A percentile compares a stretch with the other conserved stretches of the same genome.
Evolutionary conservation across 2,888 invertebrate genomes (phyloP).

Genomic region (Drepanosiphum platanoidis): DNA sequence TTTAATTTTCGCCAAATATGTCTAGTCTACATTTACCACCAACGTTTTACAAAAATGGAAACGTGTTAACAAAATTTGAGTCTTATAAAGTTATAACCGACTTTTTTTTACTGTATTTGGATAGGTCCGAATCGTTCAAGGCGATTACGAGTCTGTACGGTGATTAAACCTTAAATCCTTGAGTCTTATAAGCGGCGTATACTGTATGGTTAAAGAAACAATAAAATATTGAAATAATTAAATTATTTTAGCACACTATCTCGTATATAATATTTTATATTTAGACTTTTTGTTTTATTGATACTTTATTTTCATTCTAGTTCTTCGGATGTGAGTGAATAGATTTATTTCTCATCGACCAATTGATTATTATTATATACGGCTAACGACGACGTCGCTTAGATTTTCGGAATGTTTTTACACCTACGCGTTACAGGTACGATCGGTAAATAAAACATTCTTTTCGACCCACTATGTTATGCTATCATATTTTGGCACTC

Average conservation of each 20-base stretch:
- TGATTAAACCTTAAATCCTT: too few species aligned
- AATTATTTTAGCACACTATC: background rate
- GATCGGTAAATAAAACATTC: background rate
- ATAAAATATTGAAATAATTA: background rate
- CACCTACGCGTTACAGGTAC: background rate
- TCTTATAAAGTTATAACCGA: background rate
- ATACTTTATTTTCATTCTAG: background rate
- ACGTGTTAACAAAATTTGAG: too few species aligned
- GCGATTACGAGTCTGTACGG: too few species aligned
- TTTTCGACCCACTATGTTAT: background rate
- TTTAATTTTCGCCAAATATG: too few species aligned
- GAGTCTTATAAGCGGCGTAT: too few species aligned
- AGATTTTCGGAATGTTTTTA: background rate
- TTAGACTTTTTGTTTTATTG: background rate
- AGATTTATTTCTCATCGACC: background rate
- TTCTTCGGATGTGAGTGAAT: background rate
- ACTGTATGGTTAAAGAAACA: background rate
- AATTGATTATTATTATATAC: background rate
- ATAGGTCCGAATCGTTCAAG: too few species aligned
- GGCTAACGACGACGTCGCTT: background rate
- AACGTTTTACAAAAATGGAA: too few species aligned
- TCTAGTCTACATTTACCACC: too few species aligned
- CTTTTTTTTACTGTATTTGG: background rate
- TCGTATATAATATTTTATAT: background rate
- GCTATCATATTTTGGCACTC: conserved; percentile 21